Conservation (phyloP, 2,113 vertebrate genomes). For the Phasianus colchicus region DNA sequence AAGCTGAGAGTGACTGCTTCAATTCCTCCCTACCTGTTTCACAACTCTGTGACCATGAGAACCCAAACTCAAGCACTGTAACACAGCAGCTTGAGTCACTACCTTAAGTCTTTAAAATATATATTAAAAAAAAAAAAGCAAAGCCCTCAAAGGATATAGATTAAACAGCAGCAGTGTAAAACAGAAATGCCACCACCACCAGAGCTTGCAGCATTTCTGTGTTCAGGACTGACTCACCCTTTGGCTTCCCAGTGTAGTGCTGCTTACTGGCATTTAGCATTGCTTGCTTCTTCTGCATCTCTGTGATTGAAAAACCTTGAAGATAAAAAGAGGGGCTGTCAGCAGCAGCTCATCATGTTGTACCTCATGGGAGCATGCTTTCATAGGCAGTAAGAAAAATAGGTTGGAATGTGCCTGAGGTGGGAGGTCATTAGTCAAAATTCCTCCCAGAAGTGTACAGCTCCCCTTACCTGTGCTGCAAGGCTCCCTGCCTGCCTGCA, state of each 20-base stretch:
- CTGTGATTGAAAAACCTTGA: conserved; percentile 92
- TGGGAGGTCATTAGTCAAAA: neutral
- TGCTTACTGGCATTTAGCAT: conserved; percentile 93
- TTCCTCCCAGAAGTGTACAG: neutral
- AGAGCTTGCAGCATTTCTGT: neutral
- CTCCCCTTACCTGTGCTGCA: too few relatives aligned
- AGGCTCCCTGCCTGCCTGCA: neutral
- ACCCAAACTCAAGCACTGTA: too few relatives aligned
- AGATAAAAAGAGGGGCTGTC: neutral
- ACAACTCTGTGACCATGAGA: neutral
- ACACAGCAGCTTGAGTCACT: neutral
- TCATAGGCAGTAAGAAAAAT: neutral
- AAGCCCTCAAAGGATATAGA: neutral
- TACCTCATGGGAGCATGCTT: neutral
- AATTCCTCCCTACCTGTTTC: neutral
- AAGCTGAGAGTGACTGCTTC: neutral
- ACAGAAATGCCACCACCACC: too few relatives aligned
- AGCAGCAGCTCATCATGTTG: neutral
- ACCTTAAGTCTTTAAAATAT: neutral
- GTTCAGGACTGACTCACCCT: conserved; percentile 78
- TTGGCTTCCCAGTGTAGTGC: conserved; percentile 89
- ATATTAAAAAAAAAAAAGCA: neutral
- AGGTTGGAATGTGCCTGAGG: neutral
- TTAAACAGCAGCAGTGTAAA: neutral
- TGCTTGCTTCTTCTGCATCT: conserved; percentile 94